Conservation (phyloP, 2,113 vertebrate species). For the Australoheros scitulus region DNA sequence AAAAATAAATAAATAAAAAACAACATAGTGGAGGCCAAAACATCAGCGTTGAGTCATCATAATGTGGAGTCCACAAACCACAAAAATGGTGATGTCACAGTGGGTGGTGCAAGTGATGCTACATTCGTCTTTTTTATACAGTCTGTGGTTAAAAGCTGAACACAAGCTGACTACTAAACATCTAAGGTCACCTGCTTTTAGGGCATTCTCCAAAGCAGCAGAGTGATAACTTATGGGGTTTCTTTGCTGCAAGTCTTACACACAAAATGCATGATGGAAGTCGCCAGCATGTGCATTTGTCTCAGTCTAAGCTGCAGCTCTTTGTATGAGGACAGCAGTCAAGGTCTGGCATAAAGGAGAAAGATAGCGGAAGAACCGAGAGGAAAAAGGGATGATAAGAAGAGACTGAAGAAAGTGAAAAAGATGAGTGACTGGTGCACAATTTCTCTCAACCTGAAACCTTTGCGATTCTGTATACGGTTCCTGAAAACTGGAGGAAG, state of each 20-base stretch:
- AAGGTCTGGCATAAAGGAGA: slow-evolving; percentile 35
- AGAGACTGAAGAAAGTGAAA: neutral
- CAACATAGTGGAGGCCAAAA: no score
- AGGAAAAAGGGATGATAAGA: slow-evolving; percentile 19
- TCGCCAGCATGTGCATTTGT: slow-evolving; percentile 11
- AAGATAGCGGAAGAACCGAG: neutral
- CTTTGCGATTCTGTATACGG: neutral
- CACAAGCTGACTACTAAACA: neutral
- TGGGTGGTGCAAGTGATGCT: neutral
- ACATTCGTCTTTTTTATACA: neutral
- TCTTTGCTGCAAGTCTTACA: neutral
- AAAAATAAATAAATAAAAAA: no score
- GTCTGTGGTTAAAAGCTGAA: neutral
- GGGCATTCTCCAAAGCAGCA: neutral
- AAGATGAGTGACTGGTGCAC: slow-evolving; percentile 27
- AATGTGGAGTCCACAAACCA: no score
- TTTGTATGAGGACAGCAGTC: slow-evolving; percentile 30
- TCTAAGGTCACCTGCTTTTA: neutral
- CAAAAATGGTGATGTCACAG: no score
- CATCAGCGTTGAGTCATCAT: no score
- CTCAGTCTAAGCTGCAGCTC: slow-evolving; percentile 11
- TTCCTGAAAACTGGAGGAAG: neutral
- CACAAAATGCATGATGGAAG: neutral
- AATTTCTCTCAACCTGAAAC: slow-evolving; percentile 24
- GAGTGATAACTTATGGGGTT: neutral